These are phyloP conservation scores for Macrochelys suwanniensis DNA, from an alignment of 2,797 vertebrate genomes.

Conservation along the genomic window DNA sequence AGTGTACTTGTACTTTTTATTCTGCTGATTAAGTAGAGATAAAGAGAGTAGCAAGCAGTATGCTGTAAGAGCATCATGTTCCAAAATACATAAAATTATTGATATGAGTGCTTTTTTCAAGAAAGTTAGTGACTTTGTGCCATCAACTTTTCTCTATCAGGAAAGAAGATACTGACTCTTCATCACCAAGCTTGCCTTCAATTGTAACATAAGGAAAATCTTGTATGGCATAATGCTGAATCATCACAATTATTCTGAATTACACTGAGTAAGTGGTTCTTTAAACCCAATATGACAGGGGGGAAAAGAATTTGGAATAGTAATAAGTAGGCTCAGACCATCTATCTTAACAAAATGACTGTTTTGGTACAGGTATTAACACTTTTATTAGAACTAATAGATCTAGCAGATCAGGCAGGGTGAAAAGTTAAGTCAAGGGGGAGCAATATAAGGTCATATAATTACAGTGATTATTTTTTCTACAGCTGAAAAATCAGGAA, in stretches of 20 bases:
- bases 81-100: background rate
- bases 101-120: background rate
- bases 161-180: background rate
- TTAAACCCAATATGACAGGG: slow-evolving; percentile 3
- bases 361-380: background rate
- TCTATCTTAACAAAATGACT: background rate
- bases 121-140: background rate
- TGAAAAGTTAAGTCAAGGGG: background rate
- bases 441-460: background rate
- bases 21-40: background rate
- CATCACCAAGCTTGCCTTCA: background rate
- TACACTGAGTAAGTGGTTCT: slow-evolving; percentile 14
- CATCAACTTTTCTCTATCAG: background rate
- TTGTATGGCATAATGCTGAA: slow-evolving; percentile 6
- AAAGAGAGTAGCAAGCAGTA: background rate
- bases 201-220: slow-evolving; percentile 24
- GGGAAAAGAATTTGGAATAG: background rate
- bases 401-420: background rate
- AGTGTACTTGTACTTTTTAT: background rate
- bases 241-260: slow-evolving; percentile 30
- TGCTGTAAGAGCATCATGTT: background rate
- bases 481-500: background rate
- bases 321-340: background rate
- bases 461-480: background rate
- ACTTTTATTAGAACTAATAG: background rate